Evolutionary conservation across 2,113 vertebrate species (phyloP), one percentile per base, ranked within the genome.

Genomic region (Gnathonemus echidnorhynchus): DNA sequence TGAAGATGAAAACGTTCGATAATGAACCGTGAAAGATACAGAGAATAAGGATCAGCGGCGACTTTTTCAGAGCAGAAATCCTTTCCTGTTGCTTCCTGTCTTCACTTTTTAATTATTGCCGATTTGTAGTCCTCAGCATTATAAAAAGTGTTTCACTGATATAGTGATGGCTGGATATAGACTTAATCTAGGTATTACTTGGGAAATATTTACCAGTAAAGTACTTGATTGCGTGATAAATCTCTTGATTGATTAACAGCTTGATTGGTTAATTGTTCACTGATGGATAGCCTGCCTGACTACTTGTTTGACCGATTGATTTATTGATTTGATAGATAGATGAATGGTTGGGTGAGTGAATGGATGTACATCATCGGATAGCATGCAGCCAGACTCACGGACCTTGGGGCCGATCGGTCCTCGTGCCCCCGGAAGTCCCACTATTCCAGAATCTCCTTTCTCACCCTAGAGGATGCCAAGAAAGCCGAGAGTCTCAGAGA

Each of bases 401-500:
- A 98, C 98, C 97, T 98, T 98, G 88, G 94, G 95, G 93, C 98
- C 98, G 92, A 95, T 94, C 94, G 97, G 97, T 96, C 98, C 98
- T 96, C 97, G 97, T 92, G 97, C 94, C 92, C 98, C 98, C 89
- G 97, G 97, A 93, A 97, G 95, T 92, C 97, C 98, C 96, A 97
- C 97, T 92, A 98, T 92, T 91, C 98, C 97, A 77, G 96, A 94
- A 92, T 99, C 98, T 90, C 98, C 98, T 92, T 98, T 99, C 94
- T 99, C 97, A 92, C 98, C 98, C 98, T 99, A 95, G 53, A 90
- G 27, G 17, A 53, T 4, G 7, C 31, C 13, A 8, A 88, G 27
- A 31, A 1, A 45, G 35, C 6, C 10, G 9, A 46, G 35, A 85
- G 39, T 19, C 39, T 85, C 80, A 85, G 42, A 45, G 17, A 45